These are phyloP conservation scores for Myopa tessellatipennis DNA, from an alignment of 2,888 invertebrate genomes.

Conservation along the genomic window DNA sequence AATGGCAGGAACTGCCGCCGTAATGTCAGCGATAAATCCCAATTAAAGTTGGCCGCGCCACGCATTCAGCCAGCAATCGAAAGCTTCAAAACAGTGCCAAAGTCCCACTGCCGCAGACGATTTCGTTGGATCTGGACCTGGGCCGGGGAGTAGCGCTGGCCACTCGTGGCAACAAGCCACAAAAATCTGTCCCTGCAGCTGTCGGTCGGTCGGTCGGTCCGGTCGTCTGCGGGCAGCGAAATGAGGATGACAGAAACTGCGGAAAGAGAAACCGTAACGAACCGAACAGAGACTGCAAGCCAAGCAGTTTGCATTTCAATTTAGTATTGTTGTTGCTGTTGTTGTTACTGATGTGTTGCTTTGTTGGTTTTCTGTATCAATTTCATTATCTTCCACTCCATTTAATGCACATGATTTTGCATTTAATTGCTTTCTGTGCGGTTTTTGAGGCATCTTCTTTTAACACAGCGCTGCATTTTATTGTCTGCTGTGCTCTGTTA, in stretches of 20 bases:
- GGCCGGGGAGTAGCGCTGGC: background rate
- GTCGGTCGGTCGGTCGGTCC: background rate
- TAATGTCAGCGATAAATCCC: slow-evolving; percentile 36
- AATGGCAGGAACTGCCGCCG: slow-evolving; percentile 35
- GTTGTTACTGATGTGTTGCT: background rate
- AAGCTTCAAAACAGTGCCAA: slow-evolving; percentile 19
- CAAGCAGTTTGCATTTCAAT: slow-evolving; percentile 22
- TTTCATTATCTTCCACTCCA: slow-evolving; percentile 34
- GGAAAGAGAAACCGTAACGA: too few species aligned
- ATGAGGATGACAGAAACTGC: background rate
- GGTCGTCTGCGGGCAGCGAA: background rate
- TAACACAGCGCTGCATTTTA: slow-evolving; percentile 35
- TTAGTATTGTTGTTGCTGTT: background rate
- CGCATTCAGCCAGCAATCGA: slow-evolving; percentile 21
- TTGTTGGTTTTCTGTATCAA: slow-evolving; percentile 12
- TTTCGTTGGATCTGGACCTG: background rate
- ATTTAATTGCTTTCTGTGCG: slow-evolving; percentile 35
- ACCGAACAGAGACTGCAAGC: background rate
- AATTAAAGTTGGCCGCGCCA: slow-evolving; percentile 34
- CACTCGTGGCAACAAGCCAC: slow-evolving; percentile 35
- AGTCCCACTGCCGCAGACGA: slow-evolving; percentile 12
- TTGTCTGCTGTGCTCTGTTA: slow-evolving; percentile 11
- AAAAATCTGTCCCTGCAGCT: slow-evolving; percentile 23
- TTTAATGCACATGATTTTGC: slow-evolving; percentile 37
- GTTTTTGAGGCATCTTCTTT: slow-evolving; percentile 19